Conservation (phyloP, 1,140 invertebrate species). For the Batillaria attramentaria region DNA sequence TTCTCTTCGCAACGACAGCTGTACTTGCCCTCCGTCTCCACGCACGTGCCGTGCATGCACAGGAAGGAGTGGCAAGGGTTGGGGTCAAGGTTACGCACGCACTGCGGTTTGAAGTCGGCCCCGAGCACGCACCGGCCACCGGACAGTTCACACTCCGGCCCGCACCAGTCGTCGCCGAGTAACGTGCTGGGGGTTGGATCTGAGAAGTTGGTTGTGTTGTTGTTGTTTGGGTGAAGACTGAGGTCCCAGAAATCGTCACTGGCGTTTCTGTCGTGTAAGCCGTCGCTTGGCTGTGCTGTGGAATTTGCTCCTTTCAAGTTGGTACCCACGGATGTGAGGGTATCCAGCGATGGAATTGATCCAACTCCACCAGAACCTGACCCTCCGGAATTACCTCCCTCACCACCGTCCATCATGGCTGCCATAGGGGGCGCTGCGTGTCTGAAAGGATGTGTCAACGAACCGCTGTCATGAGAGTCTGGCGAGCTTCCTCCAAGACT, state of each 20-base stretch:
- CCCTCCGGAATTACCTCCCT: not conserved
- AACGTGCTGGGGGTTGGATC: not conserved
- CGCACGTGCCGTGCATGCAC: slow-evolving; percentile 34
- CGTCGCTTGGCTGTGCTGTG: too few relatives aligned
- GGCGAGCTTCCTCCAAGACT: too few relatives aligned
- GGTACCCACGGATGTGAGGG: too few relatives aligned
- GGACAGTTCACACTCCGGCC: slow-evolving; percentile 19
- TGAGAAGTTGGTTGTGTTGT: not conserved
- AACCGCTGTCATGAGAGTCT: too few relatives aligned
- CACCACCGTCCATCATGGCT: not conserved
- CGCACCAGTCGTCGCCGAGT: slow-evolving; percentile 11
- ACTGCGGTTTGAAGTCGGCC: slow-evolving; percentile 22
- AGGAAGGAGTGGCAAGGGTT: slow-evolving; percentile 1
- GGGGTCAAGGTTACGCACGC: slow-evolving; percentile 13
- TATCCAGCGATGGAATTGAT: too few relatives aligned
- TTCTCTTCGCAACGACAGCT: slow-evolving; percentile 53
- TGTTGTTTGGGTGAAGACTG: not conserved
- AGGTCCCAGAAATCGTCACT: not conserved
- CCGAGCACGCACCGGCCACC: slow-evolving; percentile 34
- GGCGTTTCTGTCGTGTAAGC: too few relatives aligned
- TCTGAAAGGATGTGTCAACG: too few relatives aligned
- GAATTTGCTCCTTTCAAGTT: too few relatives aligned
- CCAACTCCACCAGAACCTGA: not conserved
- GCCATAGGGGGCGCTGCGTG: not conserved
- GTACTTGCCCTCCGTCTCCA: slow-evolving; percentile 18